Conservation (phyloP, 2,888 invertebrate species). For the Sphaerolaimus hirsutus region DNA sequence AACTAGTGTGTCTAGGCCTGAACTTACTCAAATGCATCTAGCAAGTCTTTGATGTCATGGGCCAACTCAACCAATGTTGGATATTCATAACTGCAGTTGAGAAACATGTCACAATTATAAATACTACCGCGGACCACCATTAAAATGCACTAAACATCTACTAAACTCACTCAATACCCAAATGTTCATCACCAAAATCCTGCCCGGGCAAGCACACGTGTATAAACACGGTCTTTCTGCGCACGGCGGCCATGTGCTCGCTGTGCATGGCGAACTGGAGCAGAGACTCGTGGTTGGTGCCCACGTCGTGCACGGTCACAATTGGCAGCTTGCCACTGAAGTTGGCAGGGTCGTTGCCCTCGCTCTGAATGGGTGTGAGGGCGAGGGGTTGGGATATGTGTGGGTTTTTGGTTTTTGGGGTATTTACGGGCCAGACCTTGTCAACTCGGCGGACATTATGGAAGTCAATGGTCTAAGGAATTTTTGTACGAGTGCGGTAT, state of each 20-base stretch:
- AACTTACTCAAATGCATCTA: conserved; percentile 45
- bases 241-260: conserved; percentile 54
- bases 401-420: too few species aligned
- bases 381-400: too few species aligned
- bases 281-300: conserved; percentile 32
- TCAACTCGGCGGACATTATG: too few species aligned
- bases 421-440: too few species aligned
- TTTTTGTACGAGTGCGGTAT: too few species aligned
- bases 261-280: conserved; percentile 52
- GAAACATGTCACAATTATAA: background rate
- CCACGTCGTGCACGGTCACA: conserved; percentile 59
- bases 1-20: too few species aligned
- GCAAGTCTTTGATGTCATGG: conserved; percentile 50
- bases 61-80: conserved; percentile 54
- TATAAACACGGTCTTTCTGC: conserved; percentile 54
- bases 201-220: conserved; percentile 60
- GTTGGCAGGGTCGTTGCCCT: conserved; percentile 47
- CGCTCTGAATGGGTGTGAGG: too few species aligned
- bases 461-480: too few species aligned
- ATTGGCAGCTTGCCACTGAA: conserved; percentile 55
- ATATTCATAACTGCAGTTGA: conserved; percentile 42
- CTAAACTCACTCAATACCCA: conserved; percentile 31
- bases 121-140: background rate
- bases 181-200: conserved; percentile 48
- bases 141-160: background rate